Base-by-base conservation (phyloP, 1,140 invertebrate species). In the Condylostylus longicornis region DNA sequence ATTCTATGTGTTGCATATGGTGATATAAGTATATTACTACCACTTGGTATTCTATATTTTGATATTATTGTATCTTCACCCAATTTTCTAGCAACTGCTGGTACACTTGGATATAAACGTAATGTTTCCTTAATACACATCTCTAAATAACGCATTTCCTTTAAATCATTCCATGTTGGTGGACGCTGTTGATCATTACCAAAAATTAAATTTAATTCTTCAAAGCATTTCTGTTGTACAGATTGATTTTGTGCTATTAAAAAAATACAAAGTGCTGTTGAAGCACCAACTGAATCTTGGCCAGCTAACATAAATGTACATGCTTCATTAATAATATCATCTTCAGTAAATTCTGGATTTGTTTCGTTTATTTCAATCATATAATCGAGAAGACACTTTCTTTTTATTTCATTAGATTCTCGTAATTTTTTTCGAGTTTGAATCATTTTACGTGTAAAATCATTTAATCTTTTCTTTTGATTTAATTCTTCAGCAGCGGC, bases 301-400 rank as follows among this genome's bases (percentile, higher is more conserved):
- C 80, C 79, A 44, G 79, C 78, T 42, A 82, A 63, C 74, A 81
- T 79, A 38, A 82, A 82, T 0, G 79, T 82, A 40, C 75, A 75
- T 13, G 74, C 69, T 54, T 80, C 74, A 46, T 79, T 68, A 2
- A 75, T 53, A 37, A 85, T 77, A 43, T 82, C 79, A 14, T 70
- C 64, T 42, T 81, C 68, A 3, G 66, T 71, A 42, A 84, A 71
- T 14, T 61, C 49, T 4, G 63, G 56, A 49, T 68, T 68, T 15
- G 57, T 64, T 34, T 69, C 61, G 4, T 66, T 65, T 35, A 71
- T 67, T 49, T 77, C 69, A 3, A 87, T 61, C 49, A 88, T 65
- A 35, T 76, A 68, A 51, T 87, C 81, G 17, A 87, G 51, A 5
- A 48, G 33, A 2, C 42, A 48, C 23, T 44, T 44, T 0, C 37